These are phyloP conservation scores for Cheirogaleus major DNA, from an alignment of 2,797 vertebrate genomes.

Conservation along the genomic window DNA sequence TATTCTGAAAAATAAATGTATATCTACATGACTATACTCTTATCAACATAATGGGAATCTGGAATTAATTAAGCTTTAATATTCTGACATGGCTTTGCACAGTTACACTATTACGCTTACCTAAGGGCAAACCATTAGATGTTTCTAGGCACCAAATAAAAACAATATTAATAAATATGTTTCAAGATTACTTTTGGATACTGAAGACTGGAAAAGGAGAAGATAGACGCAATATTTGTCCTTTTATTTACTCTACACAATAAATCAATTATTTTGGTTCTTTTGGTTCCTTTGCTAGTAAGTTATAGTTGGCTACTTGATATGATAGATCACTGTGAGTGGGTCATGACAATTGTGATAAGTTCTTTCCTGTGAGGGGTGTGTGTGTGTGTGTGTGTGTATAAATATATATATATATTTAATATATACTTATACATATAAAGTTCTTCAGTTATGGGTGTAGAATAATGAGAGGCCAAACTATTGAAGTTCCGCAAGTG, in stretches of 20 bases:
- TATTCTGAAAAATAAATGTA: neutral
- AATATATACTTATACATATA: neutral
- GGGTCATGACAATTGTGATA: neutral
- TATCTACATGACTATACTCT: neutral
- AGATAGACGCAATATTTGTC: neutral
- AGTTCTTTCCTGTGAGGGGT: neutral
- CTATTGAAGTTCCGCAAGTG: neutral
- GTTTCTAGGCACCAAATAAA: neutral
- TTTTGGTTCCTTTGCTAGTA: neutral
- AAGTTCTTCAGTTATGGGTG: neutral
- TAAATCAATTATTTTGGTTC: neutral
- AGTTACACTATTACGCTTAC: neutral
- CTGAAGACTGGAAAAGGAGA: neutral
- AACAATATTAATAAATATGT: neutral
- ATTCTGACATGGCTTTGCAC: neutral
- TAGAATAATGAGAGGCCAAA: rapidly evolving
- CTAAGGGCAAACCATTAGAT: neutral
- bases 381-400: no score
- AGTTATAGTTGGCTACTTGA: neutral
- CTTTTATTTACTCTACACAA: neutral
- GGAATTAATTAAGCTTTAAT: neutral
- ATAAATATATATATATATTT: no score
- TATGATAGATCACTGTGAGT: neutral
- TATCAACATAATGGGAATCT: neutral
- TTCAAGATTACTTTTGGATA: neutral